Base-by-base conservation (phyloP, 2,888 invertebrate genomes). In the Macaria liturata region DNA sequence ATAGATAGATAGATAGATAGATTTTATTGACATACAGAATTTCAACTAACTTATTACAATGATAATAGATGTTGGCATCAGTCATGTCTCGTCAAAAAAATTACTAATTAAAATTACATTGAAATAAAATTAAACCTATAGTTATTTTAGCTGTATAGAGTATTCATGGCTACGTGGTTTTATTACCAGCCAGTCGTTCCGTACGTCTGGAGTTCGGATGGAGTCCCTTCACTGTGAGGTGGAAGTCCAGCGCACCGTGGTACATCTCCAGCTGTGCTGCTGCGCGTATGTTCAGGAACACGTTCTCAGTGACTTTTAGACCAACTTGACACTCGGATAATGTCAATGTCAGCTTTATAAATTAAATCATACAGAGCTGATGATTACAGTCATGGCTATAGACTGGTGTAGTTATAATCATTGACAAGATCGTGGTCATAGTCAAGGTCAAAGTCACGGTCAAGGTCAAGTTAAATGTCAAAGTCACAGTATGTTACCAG, bases 221-320 rank as follows among this genome's bases (percentile, higher is more conserved):
- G 1, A 78, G 65, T 0, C 84, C 86, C 2, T 77, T 74, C 1
- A 85, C 48, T 1, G 78, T 74, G 30, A 84, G 57, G 40, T 79
- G 75, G 0, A 86, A 49, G 0, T 78, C 78, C 3, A 80, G 66
- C 3, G 80, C 78, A 0, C 82, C 76, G 3, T 80, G 80, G 0
- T 68, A 66, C 4, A 75, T 78, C 54, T 60, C 54, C 0, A 87
- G 53, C 44, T 74, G 78, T 0, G 78, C 76, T 0, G 75, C 64
- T 0, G 83, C 81, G 57, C 83, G 81, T 48, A 85, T 72, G 49
- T 81, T 80, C 57, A 85, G 64, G 55, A 78, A 81, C 0, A 80
- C 74, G 3, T 75, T 77, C 0, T 72, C 69, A 3, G 77, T 71
- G 0, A 81, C 72, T n/a, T 71, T 74, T 51, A 77, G 68, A 9